Evolutionary conservation across 2,113 vertebrate species (phyloP), one percentile per base, ranked within the genome.

Genomic region (Corvus hawaiiensis): DNA sequence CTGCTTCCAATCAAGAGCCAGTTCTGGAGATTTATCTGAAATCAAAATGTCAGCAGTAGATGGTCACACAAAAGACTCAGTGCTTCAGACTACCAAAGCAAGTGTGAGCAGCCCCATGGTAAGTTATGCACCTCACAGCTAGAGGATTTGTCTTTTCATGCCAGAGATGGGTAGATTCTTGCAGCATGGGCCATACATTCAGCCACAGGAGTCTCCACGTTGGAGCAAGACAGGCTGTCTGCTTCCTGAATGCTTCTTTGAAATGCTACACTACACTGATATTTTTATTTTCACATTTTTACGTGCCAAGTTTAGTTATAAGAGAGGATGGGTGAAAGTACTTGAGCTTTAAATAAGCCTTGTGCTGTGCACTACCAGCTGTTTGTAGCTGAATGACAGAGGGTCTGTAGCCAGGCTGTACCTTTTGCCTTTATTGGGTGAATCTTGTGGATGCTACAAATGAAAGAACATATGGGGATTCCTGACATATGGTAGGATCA

Each of bases 231-330:
- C 94, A 72, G 21, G 15, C 73, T 94, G 89, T 90, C 96, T 97
- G 78, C 91, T 93, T 97, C 91, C 94, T 93, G 78, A 56, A 96
- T 90, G 32, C 74, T 88, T 90, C 94, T 96, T 95, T 97, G 96
- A 96, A 97, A 97, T 15, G 16, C 64, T 95, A 97, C 81, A 96
- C 96, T 93, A 55, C 93, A 82, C 90, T 14, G 93, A 79, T 87
- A 95, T 96, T 96, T 97, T 91, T 95, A 93, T 95, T 96, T 95
- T 93, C 58, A 32, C 55, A 73, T 75, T 89, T 95, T 95, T 95
- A 93, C 12, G 0, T 94, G 91, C 95, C 87, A 90, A 51, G 30
- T 79, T 90, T 87, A 84, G 94, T 67, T 96, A 71, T 75, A 72
- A 32, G 92, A 79, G 64, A 59, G 81, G 64, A 79, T 83, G 86